These are phyloP conservation scores for Rotaria sp. DNA, from an alignment of 2,888 invertebrate genomes.

Conservation along the genomic window DNA sequence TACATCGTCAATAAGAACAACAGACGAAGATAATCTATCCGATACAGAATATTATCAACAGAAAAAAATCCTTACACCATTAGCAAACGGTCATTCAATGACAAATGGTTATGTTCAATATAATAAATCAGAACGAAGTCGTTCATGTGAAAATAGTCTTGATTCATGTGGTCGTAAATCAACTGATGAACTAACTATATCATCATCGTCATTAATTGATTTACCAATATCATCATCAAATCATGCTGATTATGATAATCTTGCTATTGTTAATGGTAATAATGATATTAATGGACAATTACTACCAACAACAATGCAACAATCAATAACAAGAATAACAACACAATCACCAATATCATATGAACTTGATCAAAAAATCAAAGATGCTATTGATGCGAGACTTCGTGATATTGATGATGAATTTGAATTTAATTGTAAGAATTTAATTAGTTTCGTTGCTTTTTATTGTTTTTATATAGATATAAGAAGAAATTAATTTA, in stretches of 20 bases:
- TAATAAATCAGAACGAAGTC: neutral
- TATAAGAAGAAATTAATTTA: neutral
- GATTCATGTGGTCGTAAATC: neutral
- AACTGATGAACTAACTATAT: neutral
- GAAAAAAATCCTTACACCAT: neutral
- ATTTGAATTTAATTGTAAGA: neutral
- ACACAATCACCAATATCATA: neutral
- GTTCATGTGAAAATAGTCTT: slow-evolving; percentile 16
- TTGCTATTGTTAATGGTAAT: neutral
- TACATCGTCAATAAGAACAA: neutral
- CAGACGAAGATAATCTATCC: neutral
- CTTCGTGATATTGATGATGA: slow-evolving; percentile 4
- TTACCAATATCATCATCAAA: neutral
- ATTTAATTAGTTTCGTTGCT: neutral
- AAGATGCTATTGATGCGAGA: slow-evolving; percentile 18
- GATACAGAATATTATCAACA: neutral
- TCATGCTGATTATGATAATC: slow-evolving; percentile 4
- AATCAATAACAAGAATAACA: neutral
- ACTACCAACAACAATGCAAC: neutral
- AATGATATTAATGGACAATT: neutral
- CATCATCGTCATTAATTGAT: neutral
- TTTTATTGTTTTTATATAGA: neutral
- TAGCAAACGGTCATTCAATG: neutral
- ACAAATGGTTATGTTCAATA: neutral
- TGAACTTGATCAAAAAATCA: slow-evolving; percentile 21